Conservation (phyloP, 2,797 vertebrate species). For the Miichthys miiuy region DNA sequence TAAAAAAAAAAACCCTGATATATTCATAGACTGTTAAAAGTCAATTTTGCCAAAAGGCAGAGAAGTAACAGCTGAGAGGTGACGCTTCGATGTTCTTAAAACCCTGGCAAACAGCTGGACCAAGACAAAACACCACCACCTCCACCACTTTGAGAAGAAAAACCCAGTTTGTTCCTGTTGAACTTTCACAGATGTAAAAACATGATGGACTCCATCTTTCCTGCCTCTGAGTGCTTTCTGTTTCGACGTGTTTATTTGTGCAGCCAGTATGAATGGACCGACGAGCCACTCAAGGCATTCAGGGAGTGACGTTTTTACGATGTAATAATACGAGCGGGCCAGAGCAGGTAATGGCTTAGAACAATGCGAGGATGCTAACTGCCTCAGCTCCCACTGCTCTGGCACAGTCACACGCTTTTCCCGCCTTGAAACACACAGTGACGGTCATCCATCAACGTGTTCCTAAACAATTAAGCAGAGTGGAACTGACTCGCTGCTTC, state of each 20-base stretch:
- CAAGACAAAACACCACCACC: conserved; percentile 8
- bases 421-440: conserved; percentile 27
- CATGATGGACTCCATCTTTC: conserved; percentile 42
- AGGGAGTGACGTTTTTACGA: conserved; percentile 40
- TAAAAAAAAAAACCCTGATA: not conserved
- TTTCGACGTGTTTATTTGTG: conserved; percentile 64
- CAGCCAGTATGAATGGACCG: conserved; percentile 37
- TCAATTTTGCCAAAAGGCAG: not conserved
- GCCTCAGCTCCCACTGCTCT: conserved; percentile 25
- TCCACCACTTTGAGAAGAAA: not conserved
- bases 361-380: conserved; percentile 63
- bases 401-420: conserved; percentile 16
- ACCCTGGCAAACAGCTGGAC: not conserved
- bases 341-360: conserved; percentile 56
- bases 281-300: conserved; percentile 32
- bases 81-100: not conserved
- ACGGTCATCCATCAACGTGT: conserved; percentile 37
- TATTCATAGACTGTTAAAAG: not conserved
- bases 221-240: conserved; percentile 12
- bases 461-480: conserved; percentile 28
- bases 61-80: not conserved
- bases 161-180: conserved; percentile 34
- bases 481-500: conserved; percentile 8
- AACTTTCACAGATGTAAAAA: conserved; percentile 40
- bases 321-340: conserved; percentile 30